Evolutionary conservation across 1,140 invertebrate genomes (phyloP), one percentile per base, ranked within the genome.

Genomic region (Lasaia peninsularis): DNA sequence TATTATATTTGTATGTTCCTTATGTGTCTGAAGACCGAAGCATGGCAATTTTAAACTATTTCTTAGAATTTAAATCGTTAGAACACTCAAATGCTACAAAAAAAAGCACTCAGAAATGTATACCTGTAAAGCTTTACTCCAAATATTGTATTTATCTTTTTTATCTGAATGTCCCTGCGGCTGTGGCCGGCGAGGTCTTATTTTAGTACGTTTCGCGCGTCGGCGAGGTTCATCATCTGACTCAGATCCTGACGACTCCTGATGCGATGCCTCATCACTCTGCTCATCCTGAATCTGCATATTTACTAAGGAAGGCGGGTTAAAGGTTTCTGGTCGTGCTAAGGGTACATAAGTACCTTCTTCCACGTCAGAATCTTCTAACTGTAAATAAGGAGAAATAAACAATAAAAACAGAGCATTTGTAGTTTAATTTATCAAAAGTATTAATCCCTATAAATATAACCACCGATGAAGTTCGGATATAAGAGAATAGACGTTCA

Each of bases 281-380:
- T 75, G 77, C 56, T 88, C 86, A 51, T 88, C 86, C 55, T 88
- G 80, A 53, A 88, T 88, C 52, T 88, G 80, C 86, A 88, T 88
- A 44, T 88, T 73, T 28, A 85, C 80, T 32, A 88, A 58, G 20
- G 86, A 88, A 0, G 86, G 83, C 28, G 83, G 86, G 63, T 88
- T 86, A 57, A 88, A 86, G 6, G 75, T 65, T 50, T 88, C 83
- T 8, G 86, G 86, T 21, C 86, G 72, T 33, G 73, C 67, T 51
- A 88, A 51, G 11, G 86, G 86, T 24, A 86, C 81, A 53, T 88
- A 88, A 10, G 80, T 78, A 28, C 83, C 86, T 34, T 83, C 83
- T 69, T 88, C 86, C 20, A 88, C 79, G 68, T 88, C 86, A 18
- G 86, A 88, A 73, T 88, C 83, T 52, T 76, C 80, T 63, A 88